Evolutionary conservation across 1,140 invertebrate genomes (phyloP).

Genomic region (Cyclargus thomasi): DNA sequence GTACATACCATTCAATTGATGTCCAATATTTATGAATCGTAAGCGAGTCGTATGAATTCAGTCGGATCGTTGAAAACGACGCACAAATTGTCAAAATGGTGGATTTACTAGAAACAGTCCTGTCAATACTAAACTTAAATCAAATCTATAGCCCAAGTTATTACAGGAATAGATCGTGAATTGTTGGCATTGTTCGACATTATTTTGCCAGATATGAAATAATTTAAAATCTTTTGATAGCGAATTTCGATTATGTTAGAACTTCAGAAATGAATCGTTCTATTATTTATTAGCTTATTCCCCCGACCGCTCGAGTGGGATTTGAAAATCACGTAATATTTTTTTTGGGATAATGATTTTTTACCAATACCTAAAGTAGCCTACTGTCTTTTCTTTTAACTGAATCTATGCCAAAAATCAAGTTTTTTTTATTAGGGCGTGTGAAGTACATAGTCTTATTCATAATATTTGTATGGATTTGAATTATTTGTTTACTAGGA

Average conservation of each 20-base stretch:
- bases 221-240: too few species aligned
- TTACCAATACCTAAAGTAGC: too few species aligned
- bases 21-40: slow-evolving; percentile 21
- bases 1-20: slow-evolving; percentile 19
- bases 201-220: background rate
- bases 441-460: too few species aligned
- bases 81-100: background rate
- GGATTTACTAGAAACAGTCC: slow-evolving; percentile 15
- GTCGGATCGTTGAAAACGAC: slow-evolving; percentile 16
- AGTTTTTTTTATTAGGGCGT: too few species aligned
- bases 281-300: too few species aligned
- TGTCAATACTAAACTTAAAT: slow-evolving; percentile 19
- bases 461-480: too few species aligned
- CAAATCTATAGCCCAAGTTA: slow-evolving; percentile 7
- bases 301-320: too few species aligned
- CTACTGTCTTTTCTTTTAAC: too few species aligned
- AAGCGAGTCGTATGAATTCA: slow-evolving; percentile 17
- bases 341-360: too few species aligned
- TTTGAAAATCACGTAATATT: too few species aligned
- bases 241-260: background rate
- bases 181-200: background rate
- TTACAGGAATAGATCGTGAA: background rate
- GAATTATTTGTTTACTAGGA: too few species aligned
- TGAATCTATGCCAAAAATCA: too few species aligned
- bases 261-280: background rate